These are phyloP conservation scores for Amazona vittata DNA, from an alignment of 2,113 vertebrate species.

Conservation along the genomic window DNA sequence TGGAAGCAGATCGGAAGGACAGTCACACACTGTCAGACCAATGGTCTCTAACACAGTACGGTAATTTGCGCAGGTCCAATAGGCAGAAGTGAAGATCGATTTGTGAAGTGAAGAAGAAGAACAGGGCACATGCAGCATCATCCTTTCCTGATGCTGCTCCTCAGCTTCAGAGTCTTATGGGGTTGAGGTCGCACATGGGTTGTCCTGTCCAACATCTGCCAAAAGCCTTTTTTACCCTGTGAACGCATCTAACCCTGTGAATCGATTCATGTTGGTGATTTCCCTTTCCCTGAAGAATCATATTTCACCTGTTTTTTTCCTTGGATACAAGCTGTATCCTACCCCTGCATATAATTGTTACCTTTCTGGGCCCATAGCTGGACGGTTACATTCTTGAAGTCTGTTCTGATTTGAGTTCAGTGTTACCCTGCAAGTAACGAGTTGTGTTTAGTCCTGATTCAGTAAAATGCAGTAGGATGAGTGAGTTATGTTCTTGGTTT, in stretches of 20 bases:
- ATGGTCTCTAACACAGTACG: rapidly evolving
- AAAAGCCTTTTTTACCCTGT: background rate
- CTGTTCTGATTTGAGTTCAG: background rate
- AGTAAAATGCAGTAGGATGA: background rate
- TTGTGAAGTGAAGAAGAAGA: background rate
- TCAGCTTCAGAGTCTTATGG: background rate
- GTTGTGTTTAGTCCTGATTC: background rate
- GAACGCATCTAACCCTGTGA: rapidly evolving
- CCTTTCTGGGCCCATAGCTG: background rate
- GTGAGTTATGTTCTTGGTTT: background rate
- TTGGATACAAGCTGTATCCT: background rate
- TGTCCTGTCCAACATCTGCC: background rate
- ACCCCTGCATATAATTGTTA: background rate
- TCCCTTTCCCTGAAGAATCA: background rate
- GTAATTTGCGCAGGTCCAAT: background rate
- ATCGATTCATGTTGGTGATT: background rate
- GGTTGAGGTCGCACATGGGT: background rate
- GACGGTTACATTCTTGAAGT: background rate
- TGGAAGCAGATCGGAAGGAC: background rate
- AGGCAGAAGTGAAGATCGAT: background rate
- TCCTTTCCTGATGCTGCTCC: background rate
- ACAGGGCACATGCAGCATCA: rapidly evolving
- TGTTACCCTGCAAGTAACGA: background rate
- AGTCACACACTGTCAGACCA: background rate
- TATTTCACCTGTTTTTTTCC: background rate